These are phyloP conservation scores for Acleris emargana DNA, from an alignment of 2,888 invertebrate species.

Conservation along the genomic window DNA sequence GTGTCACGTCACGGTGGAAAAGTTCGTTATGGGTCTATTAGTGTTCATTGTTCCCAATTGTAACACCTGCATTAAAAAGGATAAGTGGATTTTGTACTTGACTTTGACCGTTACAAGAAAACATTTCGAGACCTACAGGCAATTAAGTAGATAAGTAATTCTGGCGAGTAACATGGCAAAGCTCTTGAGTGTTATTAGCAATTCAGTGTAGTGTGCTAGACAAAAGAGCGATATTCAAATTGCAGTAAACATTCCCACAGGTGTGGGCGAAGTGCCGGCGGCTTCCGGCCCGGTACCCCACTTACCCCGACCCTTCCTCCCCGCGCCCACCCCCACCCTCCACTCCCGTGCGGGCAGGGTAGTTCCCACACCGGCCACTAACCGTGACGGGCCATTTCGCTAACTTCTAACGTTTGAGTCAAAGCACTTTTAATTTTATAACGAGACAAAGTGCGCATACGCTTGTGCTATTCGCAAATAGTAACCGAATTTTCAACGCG, in stretches of 20 bases:
- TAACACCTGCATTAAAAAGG: constrained; percentile 55
- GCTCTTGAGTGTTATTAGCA: constrained; percentile 46
- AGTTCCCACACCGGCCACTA: constrained; percentile 74
- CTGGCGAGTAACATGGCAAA: constrained; percentile 50
- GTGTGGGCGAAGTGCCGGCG: constrained; percentile 71
- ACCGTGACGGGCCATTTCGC: constrained; percentile 72
- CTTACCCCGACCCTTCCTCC: constrained; percentile 51
- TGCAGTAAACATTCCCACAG: constrained; percentile 74
- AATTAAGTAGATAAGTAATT: constrained; percentile 43
- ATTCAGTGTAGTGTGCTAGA: constrained; percentile 41
- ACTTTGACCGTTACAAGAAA: constrained; percentile 43
- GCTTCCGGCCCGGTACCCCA: constrained; percentile 77
- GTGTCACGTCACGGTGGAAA: constrained; percentile 70
- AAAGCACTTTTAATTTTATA: constrained; percentile 48
- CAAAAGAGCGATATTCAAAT: constrained; percentile 62
- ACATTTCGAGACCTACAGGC: constrained; percentile 19
- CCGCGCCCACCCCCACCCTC: constrained; percentile 48
- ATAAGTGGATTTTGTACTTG: constrained; percentile 53
- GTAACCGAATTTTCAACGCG: not conserved
- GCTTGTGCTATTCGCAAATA: not conserved
- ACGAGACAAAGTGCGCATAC: constrained; percentile 11
- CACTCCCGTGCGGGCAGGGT: constrained; percentile 50
- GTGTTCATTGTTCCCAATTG: constrained; percentile 58
- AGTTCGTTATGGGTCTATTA: constrained; percentile 55
- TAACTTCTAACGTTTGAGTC: constrained; percentile 57